phyloP scores from a whole-genome alignment of 2,113 vertebrate genomes.

The Mastomys coucha region DNA sequence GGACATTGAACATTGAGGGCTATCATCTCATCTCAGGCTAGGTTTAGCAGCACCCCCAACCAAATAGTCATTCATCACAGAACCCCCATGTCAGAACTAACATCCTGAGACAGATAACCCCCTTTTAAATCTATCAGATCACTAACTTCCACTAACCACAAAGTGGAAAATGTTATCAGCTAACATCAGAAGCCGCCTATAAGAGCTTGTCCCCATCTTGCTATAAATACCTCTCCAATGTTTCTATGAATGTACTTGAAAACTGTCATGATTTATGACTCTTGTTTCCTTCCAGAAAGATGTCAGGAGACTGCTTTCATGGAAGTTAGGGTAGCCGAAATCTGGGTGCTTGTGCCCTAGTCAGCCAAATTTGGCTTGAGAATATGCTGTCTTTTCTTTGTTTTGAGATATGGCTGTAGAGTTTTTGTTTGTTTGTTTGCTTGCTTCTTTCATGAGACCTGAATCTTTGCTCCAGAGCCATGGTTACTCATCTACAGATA shows the following conservation, averaged over 20 bases:
- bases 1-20: background rate
- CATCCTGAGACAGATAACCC: background rate
- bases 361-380: background rate
- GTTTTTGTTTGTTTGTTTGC: background rate
- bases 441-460: background rate
- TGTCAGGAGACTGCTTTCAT: background rate
- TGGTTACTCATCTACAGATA: background rate
- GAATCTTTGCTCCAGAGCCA: background rate
- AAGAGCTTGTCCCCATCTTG: background rate
- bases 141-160: background rate
- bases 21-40: background rate
- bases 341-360: background rate
- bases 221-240: background rate
- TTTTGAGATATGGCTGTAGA: background rate
- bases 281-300: background rate
- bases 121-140: background rate
- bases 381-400: background rate
- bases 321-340: background rate
- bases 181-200: background rate
- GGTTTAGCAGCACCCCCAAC: background rate
- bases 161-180: background rate
- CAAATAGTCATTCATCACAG: background rate
- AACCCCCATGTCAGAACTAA: background rate
- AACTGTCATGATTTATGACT: background rate
- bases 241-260: background rate